Conservation (phyloP, 1,140 invertebrate genomes). For the Drosophila ficusphila region DNA sequence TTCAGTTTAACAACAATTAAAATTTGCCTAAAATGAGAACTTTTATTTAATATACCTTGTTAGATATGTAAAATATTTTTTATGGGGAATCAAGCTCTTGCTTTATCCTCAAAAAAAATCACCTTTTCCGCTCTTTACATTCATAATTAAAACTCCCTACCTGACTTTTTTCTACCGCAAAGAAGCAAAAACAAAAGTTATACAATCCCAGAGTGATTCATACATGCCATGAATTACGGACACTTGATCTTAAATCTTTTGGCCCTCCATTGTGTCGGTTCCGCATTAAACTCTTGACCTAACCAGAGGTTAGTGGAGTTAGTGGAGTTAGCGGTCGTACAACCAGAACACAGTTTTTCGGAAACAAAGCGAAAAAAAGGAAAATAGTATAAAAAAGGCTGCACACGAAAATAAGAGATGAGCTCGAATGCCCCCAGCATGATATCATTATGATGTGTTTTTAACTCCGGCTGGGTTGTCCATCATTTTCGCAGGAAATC, state of each 20-base stretch:
- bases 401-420: constrained; percentile 49
- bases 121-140: neutral
- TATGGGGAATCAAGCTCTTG: neutral
- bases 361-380: constrained; percentile 36
- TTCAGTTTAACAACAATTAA: too few species aligned
- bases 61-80: neutral
- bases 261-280: constrained; percentile 34
- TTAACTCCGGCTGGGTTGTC: constrained; percentile 30
- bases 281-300: constrained; percentile 45
- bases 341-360: constrained; percentile 51
- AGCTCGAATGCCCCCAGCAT: constrained; percentile 50
- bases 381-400: constrained; percentile 29
- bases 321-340: constrained; percentile 33
- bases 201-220: constrained; percentile 27
- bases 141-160: constrained; percentile 15
- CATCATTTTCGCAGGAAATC: constrained; percentile 75
- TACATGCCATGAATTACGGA: constrained; percentile 15
- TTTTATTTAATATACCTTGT: too few species aligned
- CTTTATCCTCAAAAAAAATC: neutral
- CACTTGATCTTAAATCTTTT: constrained; percentile 18
- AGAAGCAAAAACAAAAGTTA: constrained; percentile 8
- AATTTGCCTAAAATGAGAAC: too few species aligned
- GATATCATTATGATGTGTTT: constrained; percentile 62
- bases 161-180: constrained; percentile 14
- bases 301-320: constrained; percentile 33